phyloP scores from a whole-genome alignment of 2,888 invertebrate genomes.

The Leptogaster cylindrica region DNA sequence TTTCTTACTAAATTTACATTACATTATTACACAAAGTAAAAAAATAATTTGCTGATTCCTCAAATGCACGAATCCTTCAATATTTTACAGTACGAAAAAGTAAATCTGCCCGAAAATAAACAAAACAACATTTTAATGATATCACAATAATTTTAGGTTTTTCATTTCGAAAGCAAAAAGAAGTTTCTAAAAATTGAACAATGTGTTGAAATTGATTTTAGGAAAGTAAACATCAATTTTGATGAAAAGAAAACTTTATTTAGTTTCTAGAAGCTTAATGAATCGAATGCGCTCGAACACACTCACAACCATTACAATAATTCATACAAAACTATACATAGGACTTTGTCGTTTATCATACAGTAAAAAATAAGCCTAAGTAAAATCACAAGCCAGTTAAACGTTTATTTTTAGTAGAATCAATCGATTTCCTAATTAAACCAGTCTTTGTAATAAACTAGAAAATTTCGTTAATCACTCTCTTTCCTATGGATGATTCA shows the following conservation, averaged over 20 bases:
- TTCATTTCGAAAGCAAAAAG: too few species aligned
- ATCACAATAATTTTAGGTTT: too few species aligned
- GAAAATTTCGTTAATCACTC: conserved; percentile 23
- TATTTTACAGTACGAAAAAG: too few species aligned
- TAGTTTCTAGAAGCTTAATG: conserved; percentile 24
- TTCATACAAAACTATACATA: conserved; percentile 14
- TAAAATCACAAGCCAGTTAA: conserved; percentile 41
- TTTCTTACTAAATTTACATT: too few species aligned
- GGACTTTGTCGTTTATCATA: background rate
- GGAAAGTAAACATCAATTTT: too few species aligned
- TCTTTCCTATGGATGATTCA: background rate
- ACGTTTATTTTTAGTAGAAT: conserved; percentile 12
- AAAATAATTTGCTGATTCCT: too few species aligned
- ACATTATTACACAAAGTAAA: too few species aligned
- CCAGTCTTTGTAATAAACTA: background rate
- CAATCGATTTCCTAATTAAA: background rate
- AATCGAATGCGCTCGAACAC: conserved; percentile 13
- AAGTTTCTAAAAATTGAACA: too few species aligned
- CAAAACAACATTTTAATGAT: too few species aligned
- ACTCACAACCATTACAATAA: conserved; percentile 14
- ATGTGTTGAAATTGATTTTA: too few species aligned
- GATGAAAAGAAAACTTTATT: conserved; percentile 12
- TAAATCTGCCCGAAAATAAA: too few species aligned
- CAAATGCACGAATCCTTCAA: too few species aligned
- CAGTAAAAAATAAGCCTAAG: conserved; percentile 19